Conservation (phyloP, 2,797 vertebrate species). For the Macrochelys suwanniensis region DNA sequence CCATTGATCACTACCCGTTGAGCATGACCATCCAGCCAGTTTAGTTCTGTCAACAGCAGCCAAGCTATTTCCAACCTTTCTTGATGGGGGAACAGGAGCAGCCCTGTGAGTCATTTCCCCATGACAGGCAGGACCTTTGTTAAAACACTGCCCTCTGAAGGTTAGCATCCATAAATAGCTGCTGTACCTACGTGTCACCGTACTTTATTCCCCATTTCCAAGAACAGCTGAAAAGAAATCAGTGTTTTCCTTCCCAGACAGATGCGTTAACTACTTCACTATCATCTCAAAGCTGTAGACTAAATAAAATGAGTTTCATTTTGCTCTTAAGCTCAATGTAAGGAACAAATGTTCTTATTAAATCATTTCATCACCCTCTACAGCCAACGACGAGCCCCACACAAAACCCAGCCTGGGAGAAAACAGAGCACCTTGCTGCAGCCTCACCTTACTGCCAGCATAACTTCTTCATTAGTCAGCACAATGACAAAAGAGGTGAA, state of each 20-base stretch:
- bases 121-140: neutral
- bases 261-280: neutral
- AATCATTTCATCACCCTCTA: neutral
- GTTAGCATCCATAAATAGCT: neutral
- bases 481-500: neutral
- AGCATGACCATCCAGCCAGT: too few relatives aligned
- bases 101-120: neutral
- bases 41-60: neutral
- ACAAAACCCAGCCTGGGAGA: neutral
- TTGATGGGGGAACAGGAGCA: neutral
- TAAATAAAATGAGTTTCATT: neutral
- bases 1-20: too few relatives aligned
- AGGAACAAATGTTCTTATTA: neutral
- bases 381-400: neutral
- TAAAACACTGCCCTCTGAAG: neutral
- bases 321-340: neutral
- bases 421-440: neutral
- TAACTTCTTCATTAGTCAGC: neutral
- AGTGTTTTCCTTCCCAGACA: neutral
- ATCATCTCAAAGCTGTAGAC: conserved; percentile 3
- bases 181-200: neutral
- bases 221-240: neutral
- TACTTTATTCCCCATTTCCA: neutral
- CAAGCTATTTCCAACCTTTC: neutral
- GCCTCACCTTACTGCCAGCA: neutral